Evolutionary conservation across 53 echinoderm and acorn worm species (phyloP).

Genomic region (Temnopleurus reevesii): DNA sequence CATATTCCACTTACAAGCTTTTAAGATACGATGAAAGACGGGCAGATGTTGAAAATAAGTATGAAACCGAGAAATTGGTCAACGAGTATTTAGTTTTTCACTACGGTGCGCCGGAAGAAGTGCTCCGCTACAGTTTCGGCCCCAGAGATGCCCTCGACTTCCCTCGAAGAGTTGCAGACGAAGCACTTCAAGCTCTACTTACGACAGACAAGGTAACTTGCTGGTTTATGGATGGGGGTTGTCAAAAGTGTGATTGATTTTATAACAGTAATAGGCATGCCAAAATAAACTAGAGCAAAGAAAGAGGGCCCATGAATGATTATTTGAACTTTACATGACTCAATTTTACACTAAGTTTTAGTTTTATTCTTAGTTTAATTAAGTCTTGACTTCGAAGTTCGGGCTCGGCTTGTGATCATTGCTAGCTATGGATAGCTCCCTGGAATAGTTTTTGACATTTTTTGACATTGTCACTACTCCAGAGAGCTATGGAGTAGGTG

Average conservation of each 20-base stretch:
- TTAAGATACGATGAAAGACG: conserved; percentile 24
- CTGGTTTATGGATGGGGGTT: not conserved
- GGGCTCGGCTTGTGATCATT: too few species aligned
- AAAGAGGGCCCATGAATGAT: too few species aligned
- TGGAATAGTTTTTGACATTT: too few species aligned
- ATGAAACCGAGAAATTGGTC: conserved; percentile 89
- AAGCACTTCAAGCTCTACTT: conserved; percentile 75
- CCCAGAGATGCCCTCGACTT: conserved; percentile 92
- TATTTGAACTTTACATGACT: too few species aligned
- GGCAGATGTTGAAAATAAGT: conserved; percentile 63
- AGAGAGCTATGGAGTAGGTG: too few species aligned
- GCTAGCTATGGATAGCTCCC: too few species aligned
- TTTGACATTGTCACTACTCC: too few species aligned
- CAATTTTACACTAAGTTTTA: too few species aligned
- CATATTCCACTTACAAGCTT: conserved; percentile 80
- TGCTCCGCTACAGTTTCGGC: conserved; percentile 85
- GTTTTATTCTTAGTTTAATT: too few species aligned
- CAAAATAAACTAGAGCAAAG: too few species aligned
- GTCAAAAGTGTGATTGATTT: not conserved
- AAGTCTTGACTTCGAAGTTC: too few species aligned
- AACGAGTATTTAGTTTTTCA: conserved; percentile 94
- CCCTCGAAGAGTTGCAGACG: conserved; percentile 86
- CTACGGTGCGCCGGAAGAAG: conserved; percentile 83
- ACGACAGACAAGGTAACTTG: conserved; percentile 78
- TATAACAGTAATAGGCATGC: not conserved